Percentiles rank a stretch among this genome's conserved stretches.
These are phyloP conservation scores for Ataeniobius toweri DNA, from an alignment of 2,797 vertebrate species.

Conservation along the genomic window DNA sequence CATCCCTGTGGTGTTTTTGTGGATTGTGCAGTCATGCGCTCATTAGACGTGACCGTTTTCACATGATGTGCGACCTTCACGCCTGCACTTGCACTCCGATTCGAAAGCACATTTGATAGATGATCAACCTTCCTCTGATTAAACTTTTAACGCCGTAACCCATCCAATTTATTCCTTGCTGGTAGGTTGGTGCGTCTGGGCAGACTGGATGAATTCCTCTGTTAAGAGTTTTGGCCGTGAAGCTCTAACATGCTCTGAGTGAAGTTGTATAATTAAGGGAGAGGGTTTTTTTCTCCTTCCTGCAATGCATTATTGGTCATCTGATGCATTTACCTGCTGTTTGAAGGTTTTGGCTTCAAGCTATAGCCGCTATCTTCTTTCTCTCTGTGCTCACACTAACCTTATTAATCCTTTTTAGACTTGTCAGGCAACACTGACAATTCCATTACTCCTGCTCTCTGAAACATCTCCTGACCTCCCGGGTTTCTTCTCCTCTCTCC, in stretches of 20 bases:
- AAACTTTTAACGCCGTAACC: conserved; percentile 34
- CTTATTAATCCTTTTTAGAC: conserved; percentile 38
- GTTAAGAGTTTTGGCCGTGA: conserved; percentile 18
- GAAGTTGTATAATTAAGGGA: conserved; percentile 37
- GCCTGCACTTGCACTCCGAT: not conserved
- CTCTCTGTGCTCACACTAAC: conserved; percentile 40
- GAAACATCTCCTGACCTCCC: not conserved
- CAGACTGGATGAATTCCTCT: conserved; percentile 22
- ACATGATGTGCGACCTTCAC: conserved; percentile 41
- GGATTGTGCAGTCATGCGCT: conserved; percentile 37
- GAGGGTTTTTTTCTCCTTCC: conserved; percentile 40
- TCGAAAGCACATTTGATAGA: conserved; percentile 13
- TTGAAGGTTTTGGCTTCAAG: conserved; percentile 29
- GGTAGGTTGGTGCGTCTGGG: not conserved
- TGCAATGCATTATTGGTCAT: conserved; percentile 40
- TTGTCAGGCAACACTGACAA: not conserved
- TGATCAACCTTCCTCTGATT: conserved; percentile 55
- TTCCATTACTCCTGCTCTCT: not conserved
- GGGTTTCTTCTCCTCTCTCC: conserved; percentile 2
- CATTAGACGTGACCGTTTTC: conserved; percentile 45
- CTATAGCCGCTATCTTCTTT: conserved; percentile 27
- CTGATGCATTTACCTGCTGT: conserved; percentile 41
- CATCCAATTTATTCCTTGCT: conserved; percentile 33
- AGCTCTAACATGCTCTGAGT: conserved; percentile 27
- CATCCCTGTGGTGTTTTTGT: conserved; percentile 22